Evolutionary conservation across 2,888 invertebrate genomes (phyloP).

Genomic region (Zygogramma bicolorata): DNA sequence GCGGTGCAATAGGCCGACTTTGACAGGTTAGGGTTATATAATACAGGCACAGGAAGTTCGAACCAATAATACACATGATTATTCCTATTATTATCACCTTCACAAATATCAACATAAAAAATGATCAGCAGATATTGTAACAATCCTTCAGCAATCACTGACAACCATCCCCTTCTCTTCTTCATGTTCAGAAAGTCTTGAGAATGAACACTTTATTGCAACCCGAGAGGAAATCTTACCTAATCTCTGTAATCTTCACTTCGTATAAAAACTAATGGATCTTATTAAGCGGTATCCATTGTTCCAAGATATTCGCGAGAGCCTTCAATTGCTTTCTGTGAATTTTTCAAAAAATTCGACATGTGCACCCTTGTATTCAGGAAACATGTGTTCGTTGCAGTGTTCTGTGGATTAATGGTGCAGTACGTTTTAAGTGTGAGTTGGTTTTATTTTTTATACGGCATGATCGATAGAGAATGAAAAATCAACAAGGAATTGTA

Average conservation of each 20-base stretch:
- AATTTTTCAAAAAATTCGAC: not conserved
- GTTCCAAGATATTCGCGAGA: constrained; percentile 22
- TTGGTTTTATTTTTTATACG: constrained; percentile 28
- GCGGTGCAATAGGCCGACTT: too few species aligned
- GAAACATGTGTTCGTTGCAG: constrained; percentile 51
- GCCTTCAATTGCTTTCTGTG: not conserved
- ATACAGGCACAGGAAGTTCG: too few species aligned
- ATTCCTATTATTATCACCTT: too few species aligned
- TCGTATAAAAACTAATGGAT: constrained; percentile 56
- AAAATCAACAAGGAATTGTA: not conserved
- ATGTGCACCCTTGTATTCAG: constrained; percentile 44
- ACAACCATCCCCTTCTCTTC: constrained; percentile 1
- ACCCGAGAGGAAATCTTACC: constrained; percentile 51
- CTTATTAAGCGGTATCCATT: constrained; percentile 46
- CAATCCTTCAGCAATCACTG: not conserved
- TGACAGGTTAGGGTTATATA: too few species aligned
- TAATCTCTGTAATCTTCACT: constrained; percentile 56
- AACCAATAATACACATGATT: too few species aligned
- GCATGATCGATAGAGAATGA: not conserved
- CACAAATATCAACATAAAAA: not conserved
- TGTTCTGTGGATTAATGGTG: constrained; percentile 59
- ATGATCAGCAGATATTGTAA: not conserved
- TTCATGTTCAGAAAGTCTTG: constrained; percentile 40
- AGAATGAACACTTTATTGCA: constrained; percentile 34
- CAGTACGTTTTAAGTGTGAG: constrained; percentile 60